Percentiles rank a stretch among this genome's conserved stretches.
Evolutionary conservation across 2,888 invertebrate species (phyloP).

Genomic region (Drosophila lutescens): DNA sequence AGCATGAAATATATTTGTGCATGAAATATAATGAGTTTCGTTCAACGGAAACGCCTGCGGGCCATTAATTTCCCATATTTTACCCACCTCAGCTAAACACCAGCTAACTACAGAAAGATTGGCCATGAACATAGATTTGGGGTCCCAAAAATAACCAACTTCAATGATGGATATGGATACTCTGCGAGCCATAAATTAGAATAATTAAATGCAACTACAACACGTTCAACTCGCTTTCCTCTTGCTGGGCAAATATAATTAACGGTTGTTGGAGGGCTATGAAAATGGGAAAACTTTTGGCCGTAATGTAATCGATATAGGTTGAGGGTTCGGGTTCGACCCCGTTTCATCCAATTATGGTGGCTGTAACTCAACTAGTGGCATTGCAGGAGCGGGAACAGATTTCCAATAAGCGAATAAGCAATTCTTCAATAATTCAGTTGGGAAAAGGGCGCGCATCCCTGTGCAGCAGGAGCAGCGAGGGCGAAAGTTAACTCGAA

Average conservation of each 20-base stretch:
- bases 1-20: slow-evolving; percentile 11
- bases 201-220: slow-evolving; percentile 33
- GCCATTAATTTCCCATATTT: slow-evolving; percentile 34
- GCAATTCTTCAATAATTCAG: slow-evolving; percentile 69
- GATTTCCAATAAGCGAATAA: slow-evolving; percentile 74
- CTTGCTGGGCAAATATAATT: slow-evolving; percentile 32
- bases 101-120: background rate
- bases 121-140: slow-evolving; percentile 5
- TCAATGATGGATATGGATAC: slow-evolving; percentile 13
- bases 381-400: slow-evolving; percentile 35
- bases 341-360: slow-evolving; percentile 42
- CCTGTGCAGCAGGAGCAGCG: slow-evolving; percentile 7
- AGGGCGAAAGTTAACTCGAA: slow-evolving; percentile 71
- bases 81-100: background rate
- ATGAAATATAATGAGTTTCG: slow-evolving; percentile 32
- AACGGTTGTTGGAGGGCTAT: slow-evolving; percentile 17
- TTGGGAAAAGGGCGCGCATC: slow-evolving; percentile 55
- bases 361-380: slow-evolving; percentile 35
- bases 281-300: slow-evolving; percentile 40
- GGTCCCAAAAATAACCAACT: slow-evolving; percentile 1
- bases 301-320: slow-evolving; percentile 30
- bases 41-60: slow-evolving; percentile 14
- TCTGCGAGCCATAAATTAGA: slow-evolving; percentile 24
- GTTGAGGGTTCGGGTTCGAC: slow-evolving; percentile 4
- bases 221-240: slow-evolving; percentile 33